Percentiles rank a stretch among this genome's conserved stretches.
phyloP scores from a whole-genome alignment of 1,140 invertebrate species.

The Pararge aegeria region DNA sequence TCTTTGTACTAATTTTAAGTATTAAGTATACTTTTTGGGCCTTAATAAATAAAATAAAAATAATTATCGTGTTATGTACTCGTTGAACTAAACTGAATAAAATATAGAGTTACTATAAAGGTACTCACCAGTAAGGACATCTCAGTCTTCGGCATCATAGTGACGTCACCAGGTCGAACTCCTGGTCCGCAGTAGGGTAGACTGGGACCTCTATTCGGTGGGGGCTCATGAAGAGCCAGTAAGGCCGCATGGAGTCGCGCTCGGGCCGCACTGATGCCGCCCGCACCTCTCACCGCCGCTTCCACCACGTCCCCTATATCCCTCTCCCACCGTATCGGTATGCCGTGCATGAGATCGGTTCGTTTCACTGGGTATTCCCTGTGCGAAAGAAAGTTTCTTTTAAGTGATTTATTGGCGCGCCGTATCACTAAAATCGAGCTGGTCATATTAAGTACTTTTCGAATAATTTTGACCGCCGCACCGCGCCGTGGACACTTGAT shows the following conservation, averaged over 20 bases:
- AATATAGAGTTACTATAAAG: too few relatives aligned
- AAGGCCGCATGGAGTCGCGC: constrained; percentile 62
- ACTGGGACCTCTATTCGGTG: constrained; percentile 13
- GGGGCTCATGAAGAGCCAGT: constrained; percentile 21
- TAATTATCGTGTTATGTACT: too few relatives aligned
- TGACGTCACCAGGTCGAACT: constrained; percentile 68
- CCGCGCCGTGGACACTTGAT: too few relatives aligned
- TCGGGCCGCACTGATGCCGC: constrained; percentile 59
- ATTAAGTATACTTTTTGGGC: too few relatives aligned
- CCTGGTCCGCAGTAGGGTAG: constrained; percentile 68
- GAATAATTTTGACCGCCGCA: too few relatives aligned
- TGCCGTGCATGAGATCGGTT: not conserved
- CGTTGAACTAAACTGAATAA: too few relatives aligned
- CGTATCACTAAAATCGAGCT: too few relatives aligned
- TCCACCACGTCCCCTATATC: constrained; percentile 68
- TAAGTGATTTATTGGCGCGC: too few relatives aligned
- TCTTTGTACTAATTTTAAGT: too few relatives aligned
- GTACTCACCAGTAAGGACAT: constrained; percentile 66
- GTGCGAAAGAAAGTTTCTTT: not conserved
- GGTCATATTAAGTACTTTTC: too few relatives aligned
- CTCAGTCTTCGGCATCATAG: constrained; percentile 69
- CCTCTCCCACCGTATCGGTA: constrained; percentile 58
- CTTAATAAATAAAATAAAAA: too few relatives aligned
- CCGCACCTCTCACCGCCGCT: constrained; percentile 59
- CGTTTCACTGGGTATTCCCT: constrained; percentile 25